Evolutionary conservation across 2,113 vertebrate genomes (phyloP).

Genomic region (Dolichallabes microphthalmus): DNA sequence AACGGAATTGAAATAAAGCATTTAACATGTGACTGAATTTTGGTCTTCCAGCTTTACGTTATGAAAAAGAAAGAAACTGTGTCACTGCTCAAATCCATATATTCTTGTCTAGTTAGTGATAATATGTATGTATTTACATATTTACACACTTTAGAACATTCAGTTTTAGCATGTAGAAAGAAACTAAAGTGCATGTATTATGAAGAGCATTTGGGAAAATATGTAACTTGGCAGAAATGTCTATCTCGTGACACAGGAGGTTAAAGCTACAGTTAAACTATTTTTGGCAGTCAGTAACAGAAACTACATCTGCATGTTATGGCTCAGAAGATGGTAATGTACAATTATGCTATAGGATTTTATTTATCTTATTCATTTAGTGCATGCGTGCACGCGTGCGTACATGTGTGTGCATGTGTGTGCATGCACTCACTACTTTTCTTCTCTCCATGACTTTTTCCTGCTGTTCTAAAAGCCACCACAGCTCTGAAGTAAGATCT

Average conservation of each 20-base stretch:
- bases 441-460: constrained; percentile 80
- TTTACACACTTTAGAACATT: background rate
- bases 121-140: background rate
- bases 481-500: constrained; percentile 89
- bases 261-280: constrained; percentile 2
- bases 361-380: background rate
- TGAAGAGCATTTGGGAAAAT: constrained; percentile 14
- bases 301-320: background rate
- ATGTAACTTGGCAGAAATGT: constrained; percentile 13
- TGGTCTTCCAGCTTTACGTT: too few relatives aligned
- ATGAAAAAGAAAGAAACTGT: too few relatives aligned
- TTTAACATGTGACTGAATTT: too few relatives aligned
- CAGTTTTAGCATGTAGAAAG: constrained; percentile 15
- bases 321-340: background rate
- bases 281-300: constrained; percentile 23
- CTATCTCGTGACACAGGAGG: background rate
- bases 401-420: background rate
- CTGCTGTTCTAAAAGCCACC: constrained; percentile 87
- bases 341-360: background rate
- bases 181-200: constrained; percentile 14
- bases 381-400: background rate
- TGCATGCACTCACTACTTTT: constrained; percentile 78
- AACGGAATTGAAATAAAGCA: too few relatives aligned
- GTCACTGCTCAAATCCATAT: too few relatives aligned
- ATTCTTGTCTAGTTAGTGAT: background rate